Evolutionary conservation across 2,113 vertebrate genomes (phyloP), one percentile per base, ranked within the genome.

Genomic region (Acanthisitta chloris): DNA sequence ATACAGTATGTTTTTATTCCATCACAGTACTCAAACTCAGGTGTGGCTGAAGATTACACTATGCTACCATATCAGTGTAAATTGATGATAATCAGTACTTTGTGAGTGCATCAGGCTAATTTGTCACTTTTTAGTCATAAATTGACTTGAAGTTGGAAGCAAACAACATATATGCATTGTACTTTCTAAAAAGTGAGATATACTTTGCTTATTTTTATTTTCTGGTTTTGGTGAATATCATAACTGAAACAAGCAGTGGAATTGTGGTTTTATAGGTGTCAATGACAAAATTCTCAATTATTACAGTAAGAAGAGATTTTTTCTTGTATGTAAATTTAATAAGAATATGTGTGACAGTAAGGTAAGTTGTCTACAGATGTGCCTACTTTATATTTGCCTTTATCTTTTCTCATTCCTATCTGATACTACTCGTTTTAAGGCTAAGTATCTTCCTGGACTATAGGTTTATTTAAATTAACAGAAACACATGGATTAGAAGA

Each of bases 81-180:
- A 69, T 81, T 34, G 9, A 10, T 87, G 52, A 5, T 87, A 57
- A 89, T 76, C n/a, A 69, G 19, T 31, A 73, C 84, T 72, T 59
- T 74, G 12, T 43, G 38, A 4, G 25, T 69, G 12, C 14, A 57
- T 46, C 40, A 58, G 16, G 40, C 40, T 33, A 71, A 72, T 57
- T 69, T 69, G 33, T 76, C 24, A 49, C 26, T 71, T 70, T 62
- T 4, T 45, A 26, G 12, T 91, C 9, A 15, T 17, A n/a, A 88
- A 58, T 25, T 59, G 31, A 28, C 12, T 6, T 43, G 52, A 71
- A 87, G 6, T 70, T 43, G 74, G 29, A 54, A 65, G 48, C 9
- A 36, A 64, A 45, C 2, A 0, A 29, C 8, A 61, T 8, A 2
- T 48, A 26, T 29, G 42, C 11, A 36, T 4, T 26, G 3, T 19